phyloP scores from a whole-genome alignment of 2,888 invertebrate genomes.

The Kryphioiulus occultus region DNA sequence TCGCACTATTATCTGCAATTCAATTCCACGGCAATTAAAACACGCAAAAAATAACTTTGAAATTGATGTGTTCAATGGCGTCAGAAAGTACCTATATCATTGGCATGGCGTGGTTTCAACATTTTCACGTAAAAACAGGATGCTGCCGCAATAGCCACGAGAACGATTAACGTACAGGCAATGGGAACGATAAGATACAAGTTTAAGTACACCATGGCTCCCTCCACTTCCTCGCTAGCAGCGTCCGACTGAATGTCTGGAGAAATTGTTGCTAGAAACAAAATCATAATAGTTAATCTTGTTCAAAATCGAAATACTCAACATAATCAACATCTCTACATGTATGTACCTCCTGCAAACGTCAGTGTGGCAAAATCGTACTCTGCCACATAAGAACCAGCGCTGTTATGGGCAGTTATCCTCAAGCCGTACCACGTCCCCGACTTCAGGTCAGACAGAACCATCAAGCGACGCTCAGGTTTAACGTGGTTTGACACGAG shows the following conservation, averaged over 20 bases:
- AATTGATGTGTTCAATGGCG: not conserved
- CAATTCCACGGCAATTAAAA: not conserved
- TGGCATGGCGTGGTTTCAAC: not conserved
- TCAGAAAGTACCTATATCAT: not conserved
- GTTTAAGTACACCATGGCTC: slow-evolving; percentile 42
- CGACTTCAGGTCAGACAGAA: slow-evolving; percentile 89
- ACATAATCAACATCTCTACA: too few species aligned
- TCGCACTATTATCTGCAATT: not conserved
- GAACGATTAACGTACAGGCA: slow-evolving; percentile 35
- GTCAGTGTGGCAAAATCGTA: slow-evolving; percentile 53
- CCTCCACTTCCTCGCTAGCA: slow-evolving; percentile 42
- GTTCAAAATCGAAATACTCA: too few species aligned
- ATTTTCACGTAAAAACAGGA: slow-evolving; percentile 48
- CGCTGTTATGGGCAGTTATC: slow-evolving; percentile 69
- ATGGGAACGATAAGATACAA: slow-evolving; percentile 47
- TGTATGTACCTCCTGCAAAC: slow-evolving; percentile 49
- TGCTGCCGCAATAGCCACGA: slow-evolving; percentile 48
- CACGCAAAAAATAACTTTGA: too few species aligned
- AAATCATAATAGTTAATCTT: not conserved
- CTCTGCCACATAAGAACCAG: slow-evolving; percentile 51
- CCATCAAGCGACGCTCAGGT: slow-evolving; percentile 83
- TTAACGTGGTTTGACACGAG: slow-evolving; percentile 93
- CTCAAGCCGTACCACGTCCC: slow-evolving; percentile 92
- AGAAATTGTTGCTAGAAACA: slow-evolving; percentile 50
- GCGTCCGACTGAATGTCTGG: slow-evolving; percentile 48